Conservation (phyloP, 23 tunicate genomes). For the Corella eumyota region DNA sequence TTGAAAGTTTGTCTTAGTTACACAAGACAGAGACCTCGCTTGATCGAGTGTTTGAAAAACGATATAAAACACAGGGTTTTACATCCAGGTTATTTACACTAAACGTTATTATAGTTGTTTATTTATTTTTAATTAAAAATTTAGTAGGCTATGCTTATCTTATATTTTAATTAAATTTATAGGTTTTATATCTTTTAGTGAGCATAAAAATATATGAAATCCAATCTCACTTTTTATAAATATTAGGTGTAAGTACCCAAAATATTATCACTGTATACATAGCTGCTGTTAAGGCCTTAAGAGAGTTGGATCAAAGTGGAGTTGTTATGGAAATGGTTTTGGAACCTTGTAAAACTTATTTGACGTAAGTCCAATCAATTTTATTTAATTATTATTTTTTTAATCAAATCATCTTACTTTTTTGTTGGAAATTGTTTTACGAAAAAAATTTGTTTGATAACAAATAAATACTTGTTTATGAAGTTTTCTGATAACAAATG, state of each 20-base stretch:
- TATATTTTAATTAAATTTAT: too few relatives aligned
- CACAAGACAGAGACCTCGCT: slow-evolving; percentile 52
- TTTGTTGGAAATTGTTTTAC: too few relatives aligned
- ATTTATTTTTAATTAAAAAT: slow-evolving; percentile 6
- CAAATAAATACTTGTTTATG: too few relatives aligned
- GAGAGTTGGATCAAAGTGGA: slow-evolving; percentile 83
- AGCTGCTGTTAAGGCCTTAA: slow-evolving; percentile 69
- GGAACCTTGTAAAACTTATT: slow-evolving; percentile 51
- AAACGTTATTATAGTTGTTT: neutral
- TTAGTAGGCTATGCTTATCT: too few relatives aligned
- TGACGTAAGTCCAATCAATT: slow-evolving; percentile 47
- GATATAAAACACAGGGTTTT: slow-evolving; percentile 60
- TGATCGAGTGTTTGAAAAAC: slow-evolving; percentile 54
- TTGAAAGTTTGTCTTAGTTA: slow-evolving; percentile 56
- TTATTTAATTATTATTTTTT: neutral
- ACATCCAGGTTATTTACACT: slow-evolving; percentile 48
- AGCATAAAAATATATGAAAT: neutral
- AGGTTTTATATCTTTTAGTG: too few relatives aligned
- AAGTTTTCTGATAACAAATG: too few relatives aligned
- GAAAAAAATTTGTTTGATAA: too few relatives aligned
- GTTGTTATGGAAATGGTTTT: slow-evolving; percentile 93
- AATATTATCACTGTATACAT: slow-evolving; percentile 76
- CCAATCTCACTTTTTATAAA: neutral
- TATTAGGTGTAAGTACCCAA: slow-evolving; percentile 65
- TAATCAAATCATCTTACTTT: too few relatives aligned